Conservation (phyloP, 2,888 invertebrate genomes). For the Athalia circularis region DNA sequence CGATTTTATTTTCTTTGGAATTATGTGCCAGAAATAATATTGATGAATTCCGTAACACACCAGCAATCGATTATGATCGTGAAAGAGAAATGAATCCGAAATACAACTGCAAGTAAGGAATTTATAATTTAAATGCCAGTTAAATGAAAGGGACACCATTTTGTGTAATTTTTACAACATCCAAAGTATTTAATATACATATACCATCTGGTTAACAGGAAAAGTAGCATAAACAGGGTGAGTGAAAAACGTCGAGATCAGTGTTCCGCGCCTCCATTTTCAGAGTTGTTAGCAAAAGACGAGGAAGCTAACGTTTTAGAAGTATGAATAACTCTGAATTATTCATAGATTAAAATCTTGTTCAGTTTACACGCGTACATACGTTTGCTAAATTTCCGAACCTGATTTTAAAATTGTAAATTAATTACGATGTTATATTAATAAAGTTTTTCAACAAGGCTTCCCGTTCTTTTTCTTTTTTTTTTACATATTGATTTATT, state of each 20-base stretch:
- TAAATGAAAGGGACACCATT: no score
- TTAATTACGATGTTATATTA: background rate
- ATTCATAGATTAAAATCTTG: slow-evolving; percentile 1
- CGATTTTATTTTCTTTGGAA: no score
- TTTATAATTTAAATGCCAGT: no score
- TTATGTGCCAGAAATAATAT: no score
- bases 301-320: slow-evolving; percentile 12
- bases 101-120: no score
- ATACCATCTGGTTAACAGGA: no score
- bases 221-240: background rate
- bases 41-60: no score
- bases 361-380: background rate
- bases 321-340: slow-evolving; percentile 9
- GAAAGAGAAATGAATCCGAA: no score
- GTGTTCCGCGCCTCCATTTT: background rate
- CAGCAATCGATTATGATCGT: no score
- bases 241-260: slow-evolving; percentile 35
- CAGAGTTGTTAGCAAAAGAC: slow-evolving; percentile 1
- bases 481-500: background rate
- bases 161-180: no score
- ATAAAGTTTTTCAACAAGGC: background rate
- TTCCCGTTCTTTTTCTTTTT: background rate
- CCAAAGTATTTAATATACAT: no score
- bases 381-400: slow-evolving; percentile 11
- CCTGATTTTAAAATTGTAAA: background rate